A percentile compares a stretch with the other conserved stretches of the same genome.
phyloP scores from a whole-genome alignment of 2,797 vertebrate species.

The Enteromius paludinosus region DNA sequence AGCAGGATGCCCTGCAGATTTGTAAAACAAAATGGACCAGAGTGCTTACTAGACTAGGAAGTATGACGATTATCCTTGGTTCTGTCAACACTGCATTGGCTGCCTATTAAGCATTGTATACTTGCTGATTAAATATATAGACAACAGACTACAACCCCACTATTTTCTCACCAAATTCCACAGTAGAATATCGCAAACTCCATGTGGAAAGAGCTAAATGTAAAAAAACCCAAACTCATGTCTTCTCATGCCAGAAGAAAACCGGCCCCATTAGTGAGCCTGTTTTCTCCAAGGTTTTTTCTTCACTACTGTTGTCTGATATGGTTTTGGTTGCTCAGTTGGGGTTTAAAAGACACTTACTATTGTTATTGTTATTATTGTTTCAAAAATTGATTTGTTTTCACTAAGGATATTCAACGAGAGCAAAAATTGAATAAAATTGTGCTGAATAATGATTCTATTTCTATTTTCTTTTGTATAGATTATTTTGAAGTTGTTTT shows the following conservation, averaged over 20 bases:
- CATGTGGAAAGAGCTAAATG: background rate
- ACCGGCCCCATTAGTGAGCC: background rate
- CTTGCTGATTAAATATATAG: background rate
- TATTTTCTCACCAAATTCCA: background rate
- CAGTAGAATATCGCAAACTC: background rate
- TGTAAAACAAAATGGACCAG: constrained; percentile 4
- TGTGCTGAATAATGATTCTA: background rate
- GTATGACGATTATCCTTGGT: background rate
- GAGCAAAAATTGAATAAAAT: background rate
- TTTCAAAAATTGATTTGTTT: background rate
- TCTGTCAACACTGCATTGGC: background rate
- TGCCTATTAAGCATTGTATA: background rate
- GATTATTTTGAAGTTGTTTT: background rate
- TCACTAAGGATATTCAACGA: background rate
- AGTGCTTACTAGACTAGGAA: background rate
- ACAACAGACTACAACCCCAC: background rate
- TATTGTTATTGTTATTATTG: background rate
- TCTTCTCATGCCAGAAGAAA: background rate
- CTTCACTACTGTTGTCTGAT: background rate
- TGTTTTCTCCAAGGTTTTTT: background rate
- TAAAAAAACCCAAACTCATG: no score
- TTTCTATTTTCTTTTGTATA: background rate
- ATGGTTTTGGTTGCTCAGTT: background rate
- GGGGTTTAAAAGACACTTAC: background rate
- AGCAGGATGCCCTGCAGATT: background rate